Evolutionary conservation across 2,888 invertebrate species (phyloP).

Genomic region (Leptopterna dolabrata): DNA sequence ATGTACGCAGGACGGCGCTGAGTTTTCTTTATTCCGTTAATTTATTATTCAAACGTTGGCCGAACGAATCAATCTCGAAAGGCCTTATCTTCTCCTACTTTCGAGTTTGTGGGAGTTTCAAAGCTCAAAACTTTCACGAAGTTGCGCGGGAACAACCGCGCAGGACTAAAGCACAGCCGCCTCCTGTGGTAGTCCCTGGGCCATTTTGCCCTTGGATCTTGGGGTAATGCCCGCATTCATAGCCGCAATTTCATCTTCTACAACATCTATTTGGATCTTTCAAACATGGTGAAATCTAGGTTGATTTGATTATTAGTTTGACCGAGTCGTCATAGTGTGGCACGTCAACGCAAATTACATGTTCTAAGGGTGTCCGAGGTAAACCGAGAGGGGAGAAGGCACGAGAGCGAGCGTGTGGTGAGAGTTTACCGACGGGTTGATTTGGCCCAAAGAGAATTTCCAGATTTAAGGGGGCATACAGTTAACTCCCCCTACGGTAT

Average conservation of each 20-base stretch:
- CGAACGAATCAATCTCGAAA: not conserved
- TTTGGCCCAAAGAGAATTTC: too few species aligned
- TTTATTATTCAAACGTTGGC: not conserved
- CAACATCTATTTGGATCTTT: not conserved
- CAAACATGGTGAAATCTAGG: too few species aligned
- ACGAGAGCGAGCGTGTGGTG: not conserved
- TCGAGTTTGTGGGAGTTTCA: not conserved
- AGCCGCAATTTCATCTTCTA: not conserved
- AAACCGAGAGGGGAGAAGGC: too few species aligned
- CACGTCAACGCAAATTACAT: too few species aligned
- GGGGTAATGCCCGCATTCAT: not conserved
- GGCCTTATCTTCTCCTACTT: not conserved
- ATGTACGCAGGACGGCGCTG: not conserved
- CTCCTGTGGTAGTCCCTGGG: not conserved
- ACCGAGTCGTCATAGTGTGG: too few species aligned
- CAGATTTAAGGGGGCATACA: too few species aligned
- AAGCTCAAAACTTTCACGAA: not conserved
- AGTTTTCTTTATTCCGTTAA: not conserved
- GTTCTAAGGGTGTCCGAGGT: too few species aligned
- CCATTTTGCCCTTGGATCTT: not conserved
- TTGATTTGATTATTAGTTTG: too few species aligned
- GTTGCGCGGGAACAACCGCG: not conserved
- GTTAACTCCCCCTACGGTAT: too few species aligned
- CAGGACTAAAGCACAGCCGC: not conserved
- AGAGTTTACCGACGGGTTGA: too few species aligned